Base-by-base conservation (phyloP, 92 coral and sea anemone genomes). In the Anthopleura xanthogrammica region DNA sequence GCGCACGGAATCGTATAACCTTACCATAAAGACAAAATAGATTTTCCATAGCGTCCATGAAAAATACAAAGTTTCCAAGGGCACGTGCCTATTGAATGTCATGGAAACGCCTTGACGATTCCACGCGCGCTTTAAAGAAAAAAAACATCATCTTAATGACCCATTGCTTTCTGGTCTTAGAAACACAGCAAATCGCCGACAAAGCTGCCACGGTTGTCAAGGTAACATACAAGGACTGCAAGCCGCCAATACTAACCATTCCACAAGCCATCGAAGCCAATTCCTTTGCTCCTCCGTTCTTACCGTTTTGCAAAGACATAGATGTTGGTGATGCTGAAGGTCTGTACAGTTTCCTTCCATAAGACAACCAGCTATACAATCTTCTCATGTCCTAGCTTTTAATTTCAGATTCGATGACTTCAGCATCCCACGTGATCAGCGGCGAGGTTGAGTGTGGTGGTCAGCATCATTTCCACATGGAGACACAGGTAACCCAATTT, bases 401-500 rank as follows among this genome's bases (percentile, higher is more conserved):
- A 29, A 54, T 11, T 54, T 29, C 52, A 88, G 91, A 71, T 42
- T 85, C 91, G 17, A 84, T 88, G 78, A 79, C 76, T 81, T 85
- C 91, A 55, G 46, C 91, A 13, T 41, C 81, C 56, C 91, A 88
- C 80, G 89, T 88, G 74, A 81, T 88, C 76, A 84, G 82, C 50
- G 91, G 91, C 40, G 72, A 88, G 71, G 86, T 88, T 14, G 82
- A 78, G 41, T 72, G 88, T 81, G 91, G 91, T 60, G 83, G 82
- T 12, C 91, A 88, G 73, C 88, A 88, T 78, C 91, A 88, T 52
- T 88, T 88, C 48, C 91, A 88, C 41, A 64, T 88, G 85, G 91
- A 88, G 70, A 88, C 91, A 75, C 91, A 88, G 66, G 91, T 88
- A 73, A 4, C 65, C 70, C 66, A 81, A 8, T 8, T 50, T 13